Evolutionary conservation across 2,113 vertebrate genomes (phyloP), one percentile per base, ranked within the genome.

Genomic region (Nothocercus julius): DNA sequence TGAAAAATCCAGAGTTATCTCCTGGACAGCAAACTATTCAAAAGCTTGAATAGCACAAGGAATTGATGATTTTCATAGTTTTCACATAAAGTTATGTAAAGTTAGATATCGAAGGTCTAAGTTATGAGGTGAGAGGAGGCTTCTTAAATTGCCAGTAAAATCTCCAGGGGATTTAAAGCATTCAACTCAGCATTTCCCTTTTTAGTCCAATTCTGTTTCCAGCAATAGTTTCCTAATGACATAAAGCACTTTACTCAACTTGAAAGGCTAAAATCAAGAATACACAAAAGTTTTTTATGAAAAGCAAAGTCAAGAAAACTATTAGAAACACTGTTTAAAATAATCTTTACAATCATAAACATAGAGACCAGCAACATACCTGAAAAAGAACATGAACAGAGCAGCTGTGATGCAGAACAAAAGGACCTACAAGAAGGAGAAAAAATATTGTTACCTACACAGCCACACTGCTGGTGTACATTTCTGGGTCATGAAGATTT

Each of bases 351-450:
- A 51, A 91, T 85, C 38, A 86, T 34, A 75, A 78, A 75, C 13
- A 84, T n/a, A 69, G 61, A 90, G 17, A 81, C 5, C 11, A 81
- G 64, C 1, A 22, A 98, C 98, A 82, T 98, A 98, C 98, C 98
- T 98, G 98, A 98, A 98, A 97, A 98, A 98, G 98, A 98, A 98
- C 98, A 98, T 98, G 97, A 98, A 98, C 94, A 98, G 97, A 86
- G 98, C 98, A 87, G 98, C 97, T 84, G 98, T 98, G 95, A 98
- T 97, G 97, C 98, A 98, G 97, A 98, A 98, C 97, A 98, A 97
- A 96, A 98, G 98, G 64, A 98, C 98, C 98, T 98, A 93, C 32
- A 97, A 97, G 72, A 93, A 97, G 54, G 16, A 97, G 77, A 97
- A 94, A 96, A 91, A 75, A 38, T 51, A 53, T 92, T 20, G 94